Evolutionary conservation across 2,888 invertebrate genomes (phyloP), one percentile per base, ranked within the genome.

Genomic region (Rhagium mordax): DNA sequence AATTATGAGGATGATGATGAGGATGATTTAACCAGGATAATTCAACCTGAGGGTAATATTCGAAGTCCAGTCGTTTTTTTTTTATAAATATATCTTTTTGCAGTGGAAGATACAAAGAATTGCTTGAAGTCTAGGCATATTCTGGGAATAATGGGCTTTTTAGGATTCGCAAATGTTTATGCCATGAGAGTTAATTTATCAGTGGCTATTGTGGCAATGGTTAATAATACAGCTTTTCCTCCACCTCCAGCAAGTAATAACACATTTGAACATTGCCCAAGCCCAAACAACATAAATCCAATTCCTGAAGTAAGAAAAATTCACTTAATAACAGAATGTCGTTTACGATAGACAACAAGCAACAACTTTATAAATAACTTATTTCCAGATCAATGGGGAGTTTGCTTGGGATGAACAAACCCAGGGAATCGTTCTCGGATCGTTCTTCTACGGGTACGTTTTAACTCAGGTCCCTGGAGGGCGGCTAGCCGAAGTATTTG

Each of bases 141-240:
- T 3, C 90, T 97, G 70, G 96, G 96, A 0, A 90, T 96, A 61
- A 90, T 96, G 89, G 96, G 96, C 15, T 97, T 97, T 85, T 89
- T 96, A 64, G 97, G 96, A 13, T 96, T 96, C 86, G 95, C 95
- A 72, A 93, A 95, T 85, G 95, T 96, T 3, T 97, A 97, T 87
- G 95, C 96, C 0, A 95, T 96, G 94, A 90, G 96, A 72, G 96
- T 96, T 0, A 96, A 96, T 87, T 90, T 98, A 33, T 97, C 97
- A 0, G 96, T 98, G 20, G 97, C 98, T 47, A 96, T 98, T 84
- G 97, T 98, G 29, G 96, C 97, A 29, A 98, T 98, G 98, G 95
- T 96, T 49, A 95, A 95, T 86, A 90, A 92, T 67, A 93, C 94
- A 1, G 91, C 91, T 0, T 88, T 90, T 70, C 91, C 92, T 0